Evolutionary conservation across 1,140 invertebrate genomes (phyloP), one percentile per base, ranked within the genome.

Genomic region (Spodoptera litura): DNA sequence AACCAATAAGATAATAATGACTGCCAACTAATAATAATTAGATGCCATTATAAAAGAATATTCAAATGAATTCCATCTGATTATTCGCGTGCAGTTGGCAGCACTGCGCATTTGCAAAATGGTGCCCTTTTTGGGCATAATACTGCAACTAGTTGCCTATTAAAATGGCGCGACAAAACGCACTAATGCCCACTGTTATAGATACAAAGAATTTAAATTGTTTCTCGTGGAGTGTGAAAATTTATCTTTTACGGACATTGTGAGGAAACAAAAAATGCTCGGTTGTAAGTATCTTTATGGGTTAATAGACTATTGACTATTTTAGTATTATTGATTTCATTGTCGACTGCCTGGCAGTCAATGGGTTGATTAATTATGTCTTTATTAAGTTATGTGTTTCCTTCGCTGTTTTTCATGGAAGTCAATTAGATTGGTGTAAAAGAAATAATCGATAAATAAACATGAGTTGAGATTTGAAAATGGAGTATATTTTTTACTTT

Each of bases 191-290:
- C 51, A 20, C 62, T 35, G 62, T 70, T 71, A 53, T 71, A 71
- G 68, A n/a, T 35, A 51, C n/a, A 79, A 79, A 62, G 68, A 72
- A 73, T 79, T 73, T 64, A 56, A 64, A 83, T 78, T 70, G 56
- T 38, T 61, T 76, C 66, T 80, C 76, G 44, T 59, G 75, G 68
- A 82, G 78, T 82, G 81, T 73, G 78, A 79, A 44, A 77, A 79
- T 79, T 82, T 78, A 77, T 71, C 71, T 78, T 79, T 77, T 77
- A 73, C 49, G 6, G 4, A 38, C 72, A 52, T 62, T 71, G 15
- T 71, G 27, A 20, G 1, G 13, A 3, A 55, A 31, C 31, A 31
- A 71, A 71, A 71, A 55, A 55, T 12, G 15, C 55, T 35, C 35
- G 6, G 51, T 12, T 13, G 51, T 53, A 35, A 13, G 51, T 53